Percentiles rank a stretch among this genome's conserved stretches.
phyloP scores from a whole-genome alignment of 2,888 invertebrate species.

The Amphimallon solstitiale region DNA sequence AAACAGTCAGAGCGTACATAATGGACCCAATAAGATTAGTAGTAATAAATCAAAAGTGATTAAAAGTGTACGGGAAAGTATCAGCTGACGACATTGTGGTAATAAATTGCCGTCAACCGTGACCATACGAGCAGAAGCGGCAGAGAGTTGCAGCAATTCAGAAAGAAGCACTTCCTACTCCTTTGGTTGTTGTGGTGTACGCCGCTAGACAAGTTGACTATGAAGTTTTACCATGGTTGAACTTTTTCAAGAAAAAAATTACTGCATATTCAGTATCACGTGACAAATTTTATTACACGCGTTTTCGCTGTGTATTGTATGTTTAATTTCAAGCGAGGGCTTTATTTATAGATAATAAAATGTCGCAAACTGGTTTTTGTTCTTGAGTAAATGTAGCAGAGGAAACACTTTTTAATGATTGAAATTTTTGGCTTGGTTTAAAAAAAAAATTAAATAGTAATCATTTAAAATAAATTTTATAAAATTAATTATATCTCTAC shows the following conservation, averaged over 20 bases:
- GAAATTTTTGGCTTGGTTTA: too few relatives aligned
- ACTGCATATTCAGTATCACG: background rate
- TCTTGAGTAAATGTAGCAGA: too few relatives aligned
- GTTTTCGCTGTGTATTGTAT: too few relatives aligned
- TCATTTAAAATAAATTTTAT: too few relatives aligned
- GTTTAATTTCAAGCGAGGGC: too few relatives aligned
- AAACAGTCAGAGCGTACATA: slow-evolving; percentile 30
- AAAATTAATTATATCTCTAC: too few relatives aligned
- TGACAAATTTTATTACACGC: too few relatives aligned
- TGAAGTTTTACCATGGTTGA: slow-evolving; percentile 3
- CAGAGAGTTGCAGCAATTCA: slow-evolving; percentile 5
- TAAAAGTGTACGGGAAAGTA: slow-evolving; percentile 41
- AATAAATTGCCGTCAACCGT: slow-evolving; percentile 42
- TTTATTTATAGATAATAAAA: too few relatives aligned
- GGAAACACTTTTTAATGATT: too few relatives aligned
- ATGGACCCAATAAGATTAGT: slow-evolving; percentile 37
- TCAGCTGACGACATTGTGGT: slow-evolving; percentile 46
- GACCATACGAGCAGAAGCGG: slow-evolving; percentile 29
- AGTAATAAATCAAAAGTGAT: slow-evolving; percentile 45
- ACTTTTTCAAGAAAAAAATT: slow-evolving; percentile 5
- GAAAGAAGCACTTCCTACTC: slow-evolving; percentile 23
- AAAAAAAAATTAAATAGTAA: too few relatives aligned
- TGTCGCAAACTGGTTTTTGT: too few relatives aligned
- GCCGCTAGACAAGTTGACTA: slow-evolving; percentile 27
- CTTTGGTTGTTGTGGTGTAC: slow-evolving; percentile 18